A percentile compares a stretch with the other conserved stretches of the same genome.
phyloP scores from a whole-genome alignment of 2,797 vertebrate genomes.

The Cuniculus paca region DNA sequence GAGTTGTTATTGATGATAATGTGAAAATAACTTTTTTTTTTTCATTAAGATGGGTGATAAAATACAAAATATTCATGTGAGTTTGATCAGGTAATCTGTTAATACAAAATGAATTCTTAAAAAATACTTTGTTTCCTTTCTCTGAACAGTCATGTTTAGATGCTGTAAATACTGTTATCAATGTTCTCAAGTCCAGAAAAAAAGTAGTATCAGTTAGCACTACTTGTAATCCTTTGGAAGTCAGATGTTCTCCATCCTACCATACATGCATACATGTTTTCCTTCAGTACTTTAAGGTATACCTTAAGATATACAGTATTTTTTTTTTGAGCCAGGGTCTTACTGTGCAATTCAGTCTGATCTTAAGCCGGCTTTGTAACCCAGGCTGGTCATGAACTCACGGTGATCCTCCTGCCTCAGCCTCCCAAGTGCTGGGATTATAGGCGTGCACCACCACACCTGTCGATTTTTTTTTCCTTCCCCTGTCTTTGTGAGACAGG shows the following conservation, averaged over 20 bases:
- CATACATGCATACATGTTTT: accelerated
- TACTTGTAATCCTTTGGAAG: not conserved
- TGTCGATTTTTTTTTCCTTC: no score
- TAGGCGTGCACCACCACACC: no score
- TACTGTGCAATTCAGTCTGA: no score
- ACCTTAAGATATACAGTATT: not conserved
- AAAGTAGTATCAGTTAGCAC: not conserved
- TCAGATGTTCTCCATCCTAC: not conserved
- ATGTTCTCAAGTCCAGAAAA: not conserved
- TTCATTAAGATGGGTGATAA: not conserved
- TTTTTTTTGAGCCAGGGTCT: not conserved
- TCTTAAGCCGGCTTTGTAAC: no score
- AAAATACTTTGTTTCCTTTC: not conserved
- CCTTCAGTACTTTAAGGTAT: not conserved
- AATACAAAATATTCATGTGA: not conserved
- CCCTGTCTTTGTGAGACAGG: no score
- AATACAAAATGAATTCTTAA: not conserved
- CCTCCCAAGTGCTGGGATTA: no score
- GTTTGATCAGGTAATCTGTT: not conserved
- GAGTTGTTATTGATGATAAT: not conserved
- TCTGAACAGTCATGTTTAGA: not conserved
- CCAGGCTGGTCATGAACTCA: no score
- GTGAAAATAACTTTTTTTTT: not conserved
- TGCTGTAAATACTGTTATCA: not conserved
- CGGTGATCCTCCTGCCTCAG: no score